A percentile compares a stretch with the other conserved stretches of the same genome.
Conservation (phyloP, 1,140 invertebrate genomes). For the Drosophila asahinai region DNA sequence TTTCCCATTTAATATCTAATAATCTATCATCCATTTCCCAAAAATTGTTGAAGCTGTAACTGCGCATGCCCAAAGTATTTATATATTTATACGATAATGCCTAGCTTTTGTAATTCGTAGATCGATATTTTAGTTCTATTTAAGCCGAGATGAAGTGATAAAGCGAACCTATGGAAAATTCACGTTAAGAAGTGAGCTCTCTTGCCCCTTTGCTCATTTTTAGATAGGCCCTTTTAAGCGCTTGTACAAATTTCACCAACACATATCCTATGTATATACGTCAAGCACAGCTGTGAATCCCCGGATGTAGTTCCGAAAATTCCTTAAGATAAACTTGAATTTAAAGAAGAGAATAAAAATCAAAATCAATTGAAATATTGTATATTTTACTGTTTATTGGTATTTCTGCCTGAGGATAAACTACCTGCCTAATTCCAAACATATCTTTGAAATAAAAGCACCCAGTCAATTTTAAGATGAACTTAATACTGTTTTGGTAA, state of each 20-base stretch:
- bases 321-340: constrained; percentile 47
- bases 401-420: background rate
- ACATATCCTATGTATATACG: constrained; percentile 43
- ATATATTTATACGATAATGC: constrained; percentile 57
- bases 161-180: constrained; percentile 15
- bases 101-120: constrained; percentile 46
- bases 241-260: constrained; percentile 30
- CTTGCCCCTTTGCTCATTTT: constrained; percentile 14
- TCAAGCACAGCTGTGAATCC: constrained; percentile 44
- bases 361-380: constrained; percentile 9
- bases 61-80: constrained; percentile 80
- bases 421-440: background rate
- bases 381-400: background rate
- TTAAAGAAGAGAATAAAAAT: constrained; percentile 33
- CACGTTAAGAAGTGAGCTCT: background rate
- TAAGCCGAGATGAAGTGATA: constrained; percentile 63
- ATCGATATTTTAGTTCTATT: constrained; percentile 43
- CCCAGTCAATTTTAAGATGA: background rate
- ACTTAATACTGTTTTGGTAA: background rate
- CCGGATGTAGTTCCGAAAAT: constrained; percentile 42
- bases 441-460: background rate
- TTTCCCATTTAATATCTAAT: constrained; percentile 14
- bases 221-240: constrained; percentile 13
- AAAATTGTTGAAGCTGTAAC: constrained; percentile 50
- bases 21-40: constrained; percentile 13